Base-by-base conservation (phyloP, 2,113 vertebrate species). In the Pollachius pollachius region DNA sequence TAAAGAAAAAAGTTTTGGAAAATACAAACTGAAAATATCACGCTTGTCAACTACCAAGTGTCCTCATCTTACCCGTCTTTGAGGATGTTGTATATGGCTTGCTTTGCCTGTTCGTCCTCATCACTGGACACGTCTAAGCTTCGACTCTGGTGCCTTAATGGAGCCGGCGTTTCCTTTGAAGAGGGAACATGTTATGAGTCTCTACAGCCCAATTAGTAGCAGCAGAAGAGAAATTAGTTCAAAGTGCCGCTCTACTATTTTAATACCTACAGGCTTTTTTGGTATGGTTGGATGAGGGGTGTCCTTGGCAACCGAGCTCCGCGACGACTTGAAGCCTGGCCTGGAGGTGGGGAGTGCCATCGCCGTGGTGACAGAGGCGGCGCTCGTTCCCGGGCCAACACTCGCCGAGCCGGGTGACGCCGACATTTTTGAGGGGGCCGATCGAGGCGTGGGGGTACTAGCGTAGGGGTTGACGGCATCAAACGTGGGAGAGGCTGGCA, bases 161-260 rank as follows among this genome's bases (percentile, higher is more conserved):
- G 91, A 73, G 94, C 93, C 0, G 94, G 93, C 2, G 93, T 93
- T 52, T 91, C 94, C 91, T 98, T 94, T 18, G 93, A 74, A 75
- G 3, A 69, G 21, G 75, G 21, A 67, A 62, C 9, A 15, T 23
- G 9, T 2, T 59, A 13, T 34, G 13, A 61, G 34, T 67, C 58
- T 41, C 23, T 1, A 58, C 3, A 64, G 8, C 27, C 23, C 9
- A 19, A 19, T 60, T 60, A 60, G 57, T 19, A 19, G 12, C 58
- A 60, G 58, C 12, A 25, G 21, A 61, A 23, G 60, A 11, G 54
- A 59, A 52, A 68, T 16, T 21, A 41, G 27, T 16, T 15, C 34
- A 16, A 4, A 4, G 8, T 48, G 41, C 41, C 11, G 8, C 2
- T 7, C 48, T 0, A 0, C 54, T 19, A n/a, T 65, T 16, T 52